Base-by-base conservation (phyloP, 2,888 invertebrate genomes). In the Papilio demoleus region DNA sequence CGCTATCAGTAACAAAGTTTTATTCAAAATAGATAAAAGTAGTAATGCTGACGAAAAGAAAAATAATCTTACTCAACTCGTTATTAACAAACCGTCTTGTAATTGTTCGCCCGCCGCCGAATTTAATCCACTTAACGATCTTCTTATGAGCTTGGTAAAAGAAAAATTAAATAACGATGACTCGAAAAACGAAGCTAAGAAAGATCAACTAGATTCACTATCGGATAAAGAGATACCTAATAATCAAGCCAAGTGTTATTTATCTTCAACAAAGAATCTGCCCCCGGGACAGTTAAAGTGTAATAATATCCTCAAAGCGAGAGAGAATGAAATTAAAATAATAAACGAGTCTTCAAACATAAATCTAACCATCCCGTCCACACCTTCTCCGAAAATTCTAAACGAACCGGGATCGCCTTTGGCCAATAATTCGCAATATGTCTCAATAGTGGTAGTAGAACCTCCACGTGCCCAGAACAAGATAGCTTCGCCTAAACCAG, bases 281-380 rank as follows among this genome's bases (percentile, higher is more conserved):
- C 97, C 98, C 58, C 97, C 97, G 9, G 97, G 97, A 73, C 97
- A 98, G 82, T 94, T 98, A 72, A 99, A 98, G 90, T 98, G 98
- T 90, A 98, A 92, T 73, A 98, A 92, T 72, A 98, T 98, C 84
- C 93, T 98, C 66, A 99, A 99, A 94, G 97, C 97, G 88, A 94
- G 94, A 77, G 88, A 93, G 76, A 92, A 85, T 75, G 92, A 92
- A 76, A 88, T 92, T 6, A 93, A 91, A 74, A 88, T 93, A 60
- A 85, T 91, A 27, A 91, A 92, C 74, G 90, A 92, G 74, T 86
- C 90, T 31, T 87, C 87, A 65, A 90, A 88, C 68, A 88, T 90
- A 19, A 90, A 90, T 74, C 74, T 92, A 27, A 84, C 93, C 0
- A 81, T 92, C 69, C 92, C 93, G n/a, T 89, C 93, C 4, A 83